Conservation (phyloP, 1,140 invertebrate genomes). For the Batillaria attramentaria region DNA sequence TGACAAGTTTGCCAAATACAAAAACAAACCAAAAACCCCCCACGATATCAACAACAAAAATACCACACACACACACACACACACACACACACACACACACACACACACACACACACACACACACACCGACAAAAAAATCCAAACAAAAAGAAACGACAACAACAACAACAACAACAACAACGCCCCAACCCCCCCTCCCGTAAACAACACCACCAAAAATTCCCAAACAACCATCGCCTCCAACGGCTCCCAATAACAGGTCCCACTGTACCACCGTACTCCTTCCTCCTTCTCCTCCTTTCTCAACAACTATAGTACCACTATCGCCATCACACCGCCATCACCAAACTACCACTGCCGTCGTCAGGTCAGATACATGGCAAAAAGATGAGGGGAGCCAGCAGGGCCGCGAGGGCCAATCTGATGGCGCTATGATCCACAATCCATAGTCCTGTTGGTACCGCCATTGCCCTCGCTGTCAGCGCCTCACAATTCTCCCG, state of each 20-base stretch:
- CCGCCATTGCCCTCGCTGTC: no score
- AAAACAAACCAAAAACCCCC: no score
- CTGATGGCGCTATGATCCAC: no score
- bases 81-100: conserved; percentile 11
- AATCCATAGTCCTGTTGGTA: no score
- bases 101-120: conserved; percentile 6
- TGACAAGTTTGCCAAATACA: no score
- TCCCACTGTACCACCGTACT: not conserved
- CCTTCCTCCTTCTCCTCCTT: not conserved
- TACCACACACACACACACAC: not conserved
- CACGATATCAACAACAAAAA: not conserved
- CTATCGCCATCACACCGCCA: no score
- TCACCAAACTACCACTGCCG: no score
- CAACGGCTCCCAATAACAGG: not conserved
- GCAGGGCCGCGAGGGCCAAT: no score
- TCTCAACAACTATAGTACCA: no score
- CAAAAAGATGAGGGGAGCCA: no score
- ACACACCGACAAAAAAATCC: conserved; percentile 7
- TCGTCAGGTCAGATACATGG: no score
- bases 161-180: not conserved
- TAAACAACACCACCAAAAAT: not conserved
- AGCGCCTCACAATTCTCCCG: no score
- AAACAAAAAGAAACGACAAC: not conserved
- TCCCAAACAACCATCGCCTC: not conserved
- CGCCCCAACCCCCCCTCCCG: not conserved